Base-by-base conservation (phyloP, 2,888 invertebrate genomes). In the Papilio protenor region DNA sequence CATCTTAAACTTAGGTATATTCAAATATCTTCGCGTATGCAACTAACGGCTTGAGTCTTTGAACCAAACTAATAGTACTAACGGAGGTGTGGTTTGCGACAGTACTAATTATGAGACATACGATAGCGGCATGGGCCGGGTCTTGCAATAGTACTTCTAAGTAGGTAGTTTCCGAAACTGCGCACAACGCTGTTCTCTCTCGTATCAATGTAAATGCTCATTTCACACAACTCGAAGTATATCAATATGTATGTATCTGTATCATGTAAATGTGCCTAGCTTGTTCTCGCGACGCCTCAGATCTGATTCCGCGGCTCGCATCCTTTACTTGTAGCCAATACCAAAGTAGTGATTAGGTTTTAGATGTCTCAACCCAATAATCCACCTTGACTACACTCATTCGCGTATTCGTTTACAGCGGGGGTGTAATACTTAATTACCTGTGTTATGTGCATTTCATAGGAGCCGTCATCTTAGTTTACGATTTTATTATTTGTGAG, bases 1-100 rank as follows among this genome's bases (percentile, higher is more conserved):
- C 84, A 88, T 88, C 88, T 90, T 87, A 85, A n/a, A 21, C 16
- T 14, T 84, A 83, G 79, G 81, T 82, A 84, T 45, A 45, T 80
- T 75, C 77, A 84, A 88, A 87, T 87, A 87, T 88, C 88, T 90
- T 92, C 89, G 88, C 92, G 88, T 89, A 90, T 84, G 89, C 90
- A 90, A 94, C 92, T 94, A 94, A 94, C 90, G 86, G 91, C 91
- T 94, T 93, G 91, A 91, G 88, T 91, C 90, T 92, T 91, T 91
- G 86, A 81, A 88, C 87, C 88, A 88, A 89, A 85, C 87, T 84
- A 88, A 91, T 90, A 89, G 86, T 91, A 93, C 92, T 94, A 94
- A 94, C 92, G 91, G 89, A 85, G 84, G 91, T 91, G 92, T 93
- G 92, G 89, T 91, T 93, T 91, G 88, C 86, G 87, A 91, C 87